These are phyloP conservation scores for Babylonia areolata DNA, from an alignment of 1,140 invertebrate species.

Conservation along the genomic window DNA sequence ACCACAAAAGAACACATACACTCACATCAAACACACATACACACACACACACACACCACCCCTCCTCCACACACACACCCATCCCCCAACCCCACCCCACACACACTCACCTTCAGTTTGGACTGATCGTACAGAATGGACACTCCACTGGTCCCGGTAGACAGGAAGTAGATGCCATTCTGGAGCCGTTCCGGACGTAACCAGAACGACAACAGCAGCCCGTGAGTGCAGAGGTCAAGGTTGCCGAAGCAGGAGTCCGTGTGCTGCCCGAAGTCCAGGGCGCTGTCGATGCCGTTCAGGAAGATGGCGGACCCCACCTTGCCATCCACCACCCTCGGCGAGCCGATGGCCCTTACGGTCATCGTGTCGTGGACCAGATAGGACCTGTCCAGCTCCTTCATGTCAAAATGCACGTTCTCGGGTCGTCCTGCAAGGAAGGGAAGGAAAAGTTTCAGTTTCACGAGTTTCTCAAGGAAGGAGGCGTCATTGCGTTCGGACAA, in stretches of 20 bases:
- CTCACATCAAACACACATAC: neutral
- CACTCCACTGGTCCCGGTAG: slow-evolving; percentile 68
- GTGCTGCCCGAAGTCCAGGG: slow-evolving; percentile 62
- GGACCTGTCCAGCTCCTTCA: slow-evolving; percentile 51
- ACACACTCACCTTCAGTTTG: neutral
- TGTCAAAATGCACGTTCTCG: slow-evolving; percentile 50
- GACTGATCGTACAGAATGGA: neutral
- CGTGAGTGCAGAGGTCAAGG: slow-evolving; percentile 67
- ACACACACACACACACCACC: neutral
- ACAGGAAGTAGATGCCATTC: slow-evolving; percentile 66
- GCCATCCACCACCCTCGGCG: slow-evolving; percentile 55
- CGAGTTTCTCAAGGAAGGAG: no score
- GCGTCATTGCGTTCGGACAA: no score
- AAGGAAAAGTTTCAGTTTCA: no score
- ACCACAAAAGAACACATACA: no score
- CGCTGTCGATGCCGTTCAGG: slow-evolving; percentile 60
- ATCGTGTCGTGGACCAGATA: slow-evolving; percentile 55
- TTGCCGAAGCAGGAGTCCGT: slow-evolving; percentile 66
- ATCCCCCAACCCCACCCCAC: neutral
- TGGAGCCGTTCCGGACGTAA: slow-evolving; percentile 58
- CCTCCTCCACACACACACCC: no score
- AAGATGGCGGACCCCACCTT: slow-evolving; percentile 61
- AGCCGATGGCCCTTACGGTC: slow-evolving; percentile 53
- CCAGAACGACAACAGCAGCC: slow-evolving; percentile 63
- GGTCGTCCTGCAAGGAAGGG: slow-evolving; percentile 42